These are phyloP conservation scores for Gallinago jamesoni DNA, from an alignment of 2,113 vertebrate species.

Conservation along the genomic window DNA sequence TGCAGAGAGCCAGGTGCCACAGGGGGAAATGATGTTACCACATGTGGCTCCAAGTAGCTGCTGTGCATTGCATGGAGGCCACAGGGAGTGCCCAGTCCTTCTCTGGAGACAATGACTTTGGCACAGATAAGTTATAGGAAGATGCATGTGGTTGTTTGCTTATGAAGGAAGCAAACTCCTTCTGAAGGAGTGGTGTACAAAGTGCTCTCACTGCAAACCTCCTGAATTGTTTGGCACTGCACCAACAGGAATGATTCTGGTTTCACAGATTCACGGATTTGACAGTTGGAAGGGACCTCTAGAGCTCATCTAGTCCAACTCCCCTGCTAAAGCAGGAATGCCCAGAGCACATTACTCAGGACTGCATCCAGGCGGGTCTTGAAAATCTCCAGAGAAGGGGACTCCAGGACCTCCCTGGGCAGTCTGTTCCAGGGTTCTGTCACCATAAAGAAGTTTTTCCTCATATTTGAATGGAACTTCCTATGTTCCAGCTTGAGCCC, in stretches of 20 bases:
- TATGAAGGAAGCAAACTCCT: not conserved
- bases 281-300: no score
- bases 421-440: no score
- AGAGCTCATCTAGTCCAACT: no score
- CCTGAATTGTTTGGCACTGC: not conserved
- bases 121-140: not conserved
- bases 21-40: not conserved
- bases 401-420: no score
- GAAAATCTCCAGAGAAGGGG: no score
- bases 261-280: not conserved
- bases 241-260: not conserved
- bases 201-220: not conserved
- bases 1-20: not conserved
- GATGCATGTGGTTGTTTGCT: not conserved
- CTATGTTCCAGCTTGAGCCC: no score
- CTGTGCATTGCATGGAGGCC: not conserved
- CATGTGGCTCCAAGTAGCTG: rapidly evolving
- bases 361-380: no score
- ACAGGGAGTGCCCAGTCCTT: not conserved
- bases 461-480: no score
- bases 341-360: no score
- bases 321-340: no score
- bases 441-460: no score
- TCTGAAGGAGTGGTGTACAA: not conserved
- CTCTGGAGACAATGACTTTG: not conserved